Conservation (phyloP, 2,797 vertebrate species). For the Pseudochromis fuscus region DNA sequence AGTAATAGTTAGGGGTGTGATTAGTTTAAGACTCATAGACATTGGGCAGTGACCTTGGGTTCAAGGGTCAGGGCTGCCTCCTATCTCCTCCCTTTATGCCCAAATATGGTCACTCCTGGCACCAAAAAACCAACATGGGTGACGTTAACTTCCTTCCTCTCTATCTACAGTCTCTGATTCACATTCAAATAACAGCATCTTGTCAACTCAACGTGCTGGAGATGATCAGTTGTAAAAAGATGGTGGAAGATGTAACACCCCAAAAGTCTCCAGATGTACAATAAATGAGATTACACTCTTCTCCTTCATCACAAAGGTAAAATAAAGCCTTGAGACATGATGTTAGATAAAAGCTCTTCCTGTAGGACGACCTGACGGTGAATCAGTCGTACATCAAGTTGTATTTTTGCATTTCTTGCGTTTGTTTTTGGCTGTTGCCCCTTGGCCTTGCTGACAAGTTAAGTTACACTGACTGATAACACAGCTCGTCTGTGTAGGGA, state of each 20-base stretch:
- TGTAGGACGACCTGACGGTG: constrained; percentile 28
- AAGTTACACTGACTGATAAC: constrained; percentile 80
- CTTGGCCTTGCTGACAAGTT: constrained; percentile 74
- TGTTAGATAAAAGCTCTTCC: constrained; percentile 14
- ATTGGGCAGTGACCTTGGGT: too few relatives aligned
- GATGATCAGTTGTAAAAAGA: too few relatives aligned
- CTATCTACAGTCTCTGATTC: too few relatives aligned
- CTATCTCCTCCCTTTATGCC: too few relatives aligned
- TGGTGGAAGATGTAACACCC: not conserved
- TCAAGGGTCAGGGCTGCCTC: too few relatives aligned
- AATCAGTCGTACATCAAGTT: constrained; percentile 32
- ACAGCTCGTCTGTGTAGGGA: constrained; percentile 72
- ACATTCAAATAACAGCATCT: not conserved
- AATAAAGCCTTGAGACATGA: not conserved
- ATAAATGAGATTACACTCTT: not conserved
- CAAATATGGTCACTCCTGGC: too few relatives aligned
- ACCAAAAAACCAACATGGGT: too few relatives aligned
- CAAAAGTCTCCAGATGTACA: not conserved
- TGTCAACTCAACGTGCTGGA: not conserved
- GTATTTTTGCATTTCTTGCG: constrained; percentile 51
- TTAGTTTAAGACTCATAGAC: too few relatives aligned
- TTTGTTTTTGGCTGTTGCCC: constrained; percentile 67
- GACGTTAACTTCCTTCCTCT: too few relatives aligned
- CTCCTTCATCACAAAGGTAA: not conserved
- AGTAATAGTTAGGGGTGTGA: too few relatives aligned